A percentile compares a stretch with the other conserved stretches of the same genome.
Conservation (phyloP, 1,140 invertebrate species). For the Drosophila kohkoa region DNA sequence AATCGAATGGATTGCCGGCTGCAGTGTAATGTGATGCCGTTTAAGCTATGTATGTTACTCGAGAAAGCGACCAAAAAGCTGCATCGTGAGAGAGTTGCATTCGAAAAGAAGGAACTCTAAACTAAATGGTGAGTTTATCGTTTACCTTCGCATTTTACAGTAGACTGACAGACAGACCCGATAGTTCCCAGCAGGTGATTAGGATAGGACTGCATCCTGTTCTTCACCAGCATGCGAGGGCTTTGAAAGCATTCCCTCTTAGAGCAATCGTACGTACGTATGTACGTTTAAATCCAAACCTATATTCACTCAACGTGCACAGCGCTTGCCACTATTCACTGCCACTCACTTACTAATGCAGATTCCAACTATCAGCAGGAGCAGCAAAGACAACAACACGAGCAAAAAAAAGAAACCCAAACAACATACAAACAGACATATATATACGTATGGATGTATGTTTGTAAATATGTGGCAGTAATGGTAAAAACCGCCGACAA, state of each 20-base stretch:
- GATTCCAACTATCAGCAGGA: constrained; percentile 67
- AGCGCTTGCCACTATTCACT: constrained; percentile 55
- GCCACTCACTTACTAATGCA: constrained; percentile 77
- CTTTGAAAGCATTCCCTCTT: no score
- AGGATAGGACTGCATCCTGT: not conserved
- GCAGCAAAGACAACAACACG: constrained; percentile 18
- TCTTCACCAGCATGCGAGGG: no score
- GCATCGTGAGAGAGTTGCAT: not conserved
- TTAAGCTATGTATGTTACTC: constrained; percentile 26
- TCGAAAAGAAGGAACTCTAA: constrained; percentile 31
- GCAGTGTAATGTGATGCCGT: constrained; percentile 56
- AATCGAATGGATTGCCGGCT: constrained; percentile 11
- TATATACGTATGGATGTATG: no score
- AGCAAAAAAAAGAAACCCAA: not conserved
- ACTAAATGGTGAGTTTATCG: constrained; percentile 70
- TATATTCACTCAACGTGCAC: constrained; percentile 74
- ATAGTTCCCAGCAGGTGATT: not conserved
- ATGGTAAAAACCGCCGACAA: constrained; percentile 78
- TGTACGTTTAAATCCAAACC: constrained; percentile 30
- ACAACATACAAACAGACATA: constrained; percentile 1
- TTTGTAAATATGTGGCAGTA: constrained; percentile 52
- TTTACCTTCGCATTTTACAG: constrained; percentile 28
- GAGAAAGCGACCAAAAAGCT: no score
- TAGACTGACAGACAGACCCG: constrained; percentile 3
- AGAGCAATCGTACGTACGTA: no score